Base-by-base conservation (phyloP, 2,888 invertebrate species). In the Rhingia campestris region DNA sequence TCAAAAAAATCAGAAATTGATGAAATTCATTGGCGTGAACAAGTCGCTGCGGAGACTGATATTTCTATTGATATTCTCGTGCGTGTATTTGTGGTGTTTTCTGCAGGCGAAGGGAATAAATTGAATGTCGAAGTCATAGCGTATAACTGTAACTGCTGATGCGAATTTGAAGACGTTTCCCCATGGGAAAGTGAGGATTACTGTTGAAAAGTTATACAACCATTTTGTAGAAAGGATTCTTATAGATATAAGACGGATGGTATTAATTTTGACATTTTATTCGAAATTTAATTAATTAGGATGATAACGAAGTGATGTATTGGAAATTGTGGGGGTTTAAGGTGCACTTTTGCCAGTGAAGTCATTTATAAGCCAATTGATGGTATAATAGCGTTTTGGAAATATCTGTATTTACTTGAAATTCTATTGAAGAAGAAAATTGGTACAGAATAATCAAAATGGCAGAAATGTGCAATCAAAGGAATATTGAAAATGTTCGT, bases 61-160 rank as follows among this genome's bases (percentile, higher is more conserved):
- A 10, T 4, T 35, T 33, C 35, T 14, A 10, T 10, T 45, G 33
- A 0, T 22, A 22, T 22, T 22, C 22, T 22, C 22, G 4, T 35
- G 22, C 9, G 6, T 14, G 7, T 37, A n/a, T 14, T 5, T 37
- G 47, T 12, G 43, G 3, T 9, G 3, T n/a, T 61, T 33, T 35
- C 14, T 22, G 14, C 51, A 41, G 4, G 39, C 10, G 56, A 12
- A 39, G 32, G 49, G 64, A 70, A 49, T 39, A 72, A 79, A 79
- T 72, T 66, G 41, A 79, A 79, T 72, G 64, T 72, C 79, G 59
- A 72, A 59, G 70, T 66, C 41, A 33, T 73, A 39, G 39, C 51
- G 22, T 4, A 22, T 4, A 45, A 22, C 22, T 22, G 22, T 22
- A 22, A 22, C 22, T 22, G 5, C 14, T 66, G 45, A 58, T 59